These are phyloP conservation scores for Drosophila biarmipes DNA, from an alignment of 1,140 invertebrate genomes.

Conservation along the genomic window DNA sequence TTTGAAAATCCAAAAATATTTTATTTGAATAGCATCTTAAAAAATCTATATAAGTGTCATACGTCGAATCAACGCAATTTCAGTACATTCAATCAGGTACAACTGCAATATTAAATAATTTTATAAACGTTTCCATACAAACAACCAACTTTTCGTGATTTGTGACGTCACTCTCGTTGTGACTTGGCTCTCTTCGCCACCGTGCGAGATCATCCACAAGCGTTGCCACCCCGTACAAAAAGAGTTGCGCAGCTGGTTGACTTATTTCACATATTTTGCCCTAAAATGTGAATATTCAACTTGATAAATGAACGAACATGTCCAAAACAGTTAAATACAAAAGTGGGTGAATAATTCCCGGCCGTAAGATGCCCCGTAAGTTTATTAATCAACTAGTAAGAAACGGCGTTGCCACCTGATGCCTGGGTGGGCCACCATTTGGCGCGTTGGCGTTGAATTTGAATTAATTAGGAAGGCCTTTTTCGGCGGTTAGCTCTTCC, in stretches of 20 bases:
- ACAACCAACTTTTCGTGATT: not conserved
- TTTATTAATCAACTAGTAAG: not conserved
- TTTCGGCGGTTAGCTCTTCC: too few relatives aligned
- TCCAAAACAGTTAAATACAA: slow-evolving; percentile 29
- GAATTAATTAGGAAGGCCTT: slow-evolving; percentile 42
- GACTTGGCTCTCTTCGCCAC: slow-evolving; percentile 5
- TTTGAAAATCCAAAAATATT: not conserved
- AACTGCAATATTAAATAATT: too few relatives aligned
- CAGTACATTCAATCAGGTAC: too few relatives aligned
- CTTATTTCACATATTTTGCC: slow-evolving; percentile 30
- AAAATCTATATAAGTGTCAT: not conserved
- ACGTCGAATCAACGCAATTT: not conserved
- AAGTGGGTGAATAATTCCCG: not conserved
- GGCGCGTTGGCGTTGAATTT: slow-evolving; percentile 75
- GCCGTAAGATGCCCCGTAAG: not conserved
- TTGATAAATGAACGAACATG: slow-evolving; percentile 11
- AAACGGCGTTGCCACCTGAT: slow-evolving; percentile 19
- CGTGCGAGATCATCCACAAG: slow-evolving; percentile 30
- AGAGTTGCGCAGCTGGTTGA: slow-evolving; percentile 53
- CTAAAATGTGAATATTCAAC: slow-evolving; percentile 11
- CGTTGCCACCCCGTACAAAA: slow-evolving; percentile 41
- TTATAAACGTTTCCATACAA: not conserved
- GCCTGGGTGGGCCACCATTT: slow-evolving; percentile 24
- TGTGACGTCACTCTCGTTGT: slow-evolving; percentile 36
- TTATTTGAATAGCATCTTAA: not conserved